Conservation (phyloP, 2,113 vertebrate genomes). For the Pteronura brasiliensis region DNA sequence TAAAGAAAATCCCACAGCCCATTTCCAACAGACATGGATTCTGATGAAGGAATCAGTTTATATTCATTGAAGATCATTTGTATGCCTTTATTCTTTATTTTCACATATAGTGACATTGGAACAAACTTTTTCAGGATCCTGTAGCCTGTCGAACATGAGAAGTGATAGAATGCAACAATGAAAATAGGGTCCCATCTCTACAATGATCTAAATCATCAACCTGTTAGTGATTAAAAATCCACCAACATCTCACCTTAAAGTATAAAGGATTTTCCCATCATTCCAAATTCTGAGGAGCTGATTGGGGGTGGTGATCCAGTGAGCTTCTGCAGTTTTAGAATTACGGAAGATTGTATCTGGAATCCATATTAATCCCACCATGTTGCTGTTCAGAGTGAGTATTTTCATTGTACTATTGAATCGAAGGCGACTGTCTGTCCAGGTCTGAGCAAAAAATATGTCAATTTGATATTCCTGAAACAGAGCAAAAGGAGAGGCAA, state of each 20-base stretch:
- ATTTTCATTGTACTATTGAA: conserved; percentile 98
- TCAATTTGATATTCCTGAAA: conserved; percentile 97
- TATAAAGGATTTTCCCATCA: conserved; percentile 96
- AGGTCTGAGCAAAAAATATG: conserved; percentile 98
- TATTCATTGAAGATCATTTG: background rate
- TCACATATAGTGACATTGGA: background rate
- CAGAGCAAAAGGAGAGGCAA: background rate
- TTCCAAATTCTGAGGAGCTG: conserved; percentile 99
- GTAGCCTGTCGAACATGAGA: background rate
- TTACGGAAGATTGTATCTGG: conserved; percentile 98
- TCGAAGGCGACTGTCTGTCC: conserved; percentile 95
- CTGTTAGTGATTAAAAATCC: background rate
- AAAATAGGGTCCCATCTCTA: background rate
- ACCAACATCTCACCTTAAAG: conserved; percentile 86
- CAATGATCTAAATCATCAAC: background rate
- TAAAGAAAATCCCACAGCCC: background rate
- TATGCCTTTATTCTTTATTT: background rate
- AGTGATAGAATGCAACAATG: background rate
- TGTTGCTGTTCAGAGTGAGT: conserved; percentile 96
- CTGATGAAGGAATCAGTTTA: background rate
- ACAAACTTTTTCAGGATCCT: background rate
- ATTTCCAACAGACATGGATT: background rate
- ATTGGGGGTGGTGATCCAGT: conserved; percentile 98
- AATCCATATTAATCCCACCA: conserved; percentile 97
- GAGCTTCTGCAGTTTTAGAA: conserved; percentile 94